Evolutionary conservation across 2,888 invertebrate genomes (phyloP).

Genomic region (Amiota mariae): DNA sequence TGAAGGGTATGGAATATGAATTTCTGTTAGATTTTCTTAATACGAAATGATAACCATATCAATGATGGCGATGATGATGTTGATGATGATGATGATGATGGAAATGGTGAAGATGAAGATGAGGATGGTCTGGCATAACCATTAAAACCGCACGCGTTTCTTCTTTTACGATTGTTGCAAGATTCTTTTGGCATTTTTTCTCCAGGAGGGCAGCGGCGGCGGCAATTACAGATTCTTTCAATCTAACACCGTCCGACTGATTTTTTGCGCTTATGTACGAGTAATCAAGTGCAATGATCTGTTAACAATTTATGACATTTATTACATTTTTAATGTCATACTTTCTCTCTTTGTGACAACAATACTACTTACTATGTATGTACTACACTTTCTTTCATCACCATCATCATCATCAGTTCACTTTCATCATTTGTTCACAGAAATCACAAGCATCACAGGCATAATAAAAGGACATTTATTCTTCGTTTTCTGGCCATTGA

Average conservation of each 20-base stretch:
- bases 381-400: background rate
- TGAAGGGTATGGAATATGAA: slow-evolving; percentile 32
- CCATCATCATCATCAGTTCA: background rate
- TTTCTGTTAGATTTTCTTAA: slow-evolving; percentile 2
- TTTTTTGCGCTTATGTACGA: slow-evolving; percentile 17
- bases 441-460: no score
- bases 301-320: slow-evolving; percentile 64
- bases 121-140: slow-evolving; percentile 30
- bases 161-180: slow-evolving; percentile 51
- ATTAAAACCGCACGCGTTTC: slow-evolving; percentile 57
- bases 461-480: background rate
- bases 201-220: background rate
- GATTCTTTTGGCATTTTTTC: slow-evolving; percentile 27
- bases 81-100: slow-evolving; percentile 4
- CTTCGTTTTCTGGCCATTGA: slow-evolving; percentile 19
- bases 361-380: background rate
- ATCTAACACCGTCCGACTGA: no score
- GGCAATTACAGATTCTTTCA: no score
- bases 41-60: background rate
- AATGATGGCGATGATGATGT: slow-evolving; percentile 4
- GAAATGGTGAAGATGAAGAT: slow-evolving; percentile 8
- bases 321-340: slow-evolving; percentile 54
- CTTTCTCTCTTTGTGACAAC: slow-evolving; percentile 3
- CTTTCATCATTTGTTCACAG: background rate
- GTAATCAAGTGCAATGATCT: slow-evolving; percentile 60